Base-by-base conservation (phyloP, 1,140 invertebrate species). In the Trigoniulus corallinus region DNA sequence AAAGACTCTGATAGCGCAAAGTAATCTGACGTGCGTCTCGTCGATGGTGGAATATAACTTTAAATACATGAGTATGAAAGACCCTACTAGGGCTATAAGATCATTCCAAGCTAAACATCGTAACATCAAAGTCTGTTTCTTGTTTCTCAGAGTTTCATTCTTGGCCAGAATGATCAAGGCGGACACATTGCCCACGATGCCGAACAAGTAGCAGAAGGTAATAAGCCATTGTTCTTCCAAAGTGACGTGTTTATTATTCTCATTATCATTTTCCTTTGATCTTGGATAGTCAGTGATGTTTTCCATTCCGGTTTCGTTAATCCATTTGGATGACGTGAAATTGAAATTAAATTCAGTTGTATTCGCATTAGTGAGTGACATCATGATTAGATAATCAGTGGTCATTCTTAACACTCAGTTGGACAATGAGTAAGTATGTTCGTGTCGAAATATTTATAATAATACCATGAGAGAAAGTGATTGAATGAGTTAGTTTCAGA, bases 41-140 rank as follows among this genome's bases (percentile, higher is more conserved):
- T 21, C 20, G 24, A 10, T n/a, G 3, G n/a, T 2, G 2, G 18
- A 59, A 50, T 74, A 73, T 40, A 76, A 65, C 2, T 70, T 65
- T n/a, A 75, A 57, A 52, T 76, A 71, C 72, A 77, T 76, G 56
- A 73, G 72, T 20, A 75, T 58, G 57, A 74, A 58, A 52, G 71
- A 71, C 1, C 72, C 65, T 1, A 67, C 39, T 21, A 71, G 58
- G 13, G 84, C 84, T 18, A 84, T 72, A 39, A 88, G 68, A 64
- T 89, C 84, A 62, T 87, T 88, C 51, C 72, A 74, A 21, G 79
- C 80, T 56, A 89, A 62, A 58, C 81, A 82, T 48, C 80, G 76
- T 52, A 88, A 67, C 74, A 88, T 78, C 56, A 88, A 67, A 53
- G 83, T 72, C 65, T 88, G 83, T 61, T 84, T 84, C 46, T 75